phyloP scores from a whole-genome alignment of 2,797 vertebrate genomes.

The Pipistrellus pipistrellus region DNA sequence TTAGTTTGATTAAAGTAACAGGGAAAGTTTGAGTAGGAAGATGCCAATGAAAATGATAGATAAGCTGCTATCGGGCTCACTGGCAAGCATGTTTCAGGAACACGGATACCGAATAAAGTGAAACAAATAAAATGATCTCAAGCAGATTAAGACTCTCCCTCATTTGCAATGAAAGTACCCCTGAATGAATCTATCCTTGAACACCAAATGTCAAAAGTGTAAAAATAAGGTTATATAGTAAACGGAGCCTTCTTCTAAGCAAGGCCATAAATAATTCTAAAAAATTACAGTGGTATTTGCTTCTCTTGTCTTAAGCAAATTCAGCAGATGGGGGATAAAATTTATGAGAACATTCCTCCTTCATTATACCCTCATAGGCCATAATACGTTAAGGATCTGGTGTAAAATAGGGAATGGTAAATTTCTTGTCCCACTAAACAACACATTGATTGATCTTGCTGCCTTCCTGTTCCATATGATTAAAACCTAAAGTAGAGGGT shows the following conservation, averaged over 20 bases:
- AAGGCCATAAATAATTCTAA: neutral
- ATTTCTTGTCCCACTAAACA: neutral
- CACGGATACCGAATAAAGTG: neutral
- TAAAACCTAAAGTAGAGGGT: neutral
- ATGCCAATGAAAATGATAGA: slow-evolving; percentile 31
- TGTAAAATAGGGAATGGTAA: neutral
- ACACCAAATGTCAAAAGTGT: slow-evolving; percentile 1
- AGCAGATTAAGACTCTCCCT: neutral
- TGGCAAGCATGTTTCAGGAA: neutral
- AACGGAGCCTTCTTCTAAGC: neutral
- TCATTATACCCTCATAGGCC: neutral
- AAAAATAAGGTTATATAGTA: neutral
- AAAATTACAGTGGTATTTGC: neutral
- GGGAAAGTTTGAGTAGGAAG: slow-evolving; percentile 48
- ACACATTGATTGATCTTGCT: neutral
- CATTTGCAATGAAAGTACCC: neutral
- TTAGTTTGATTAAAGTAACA: slow-evolving; percentile 69
- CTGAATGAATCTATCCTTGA: neutral
- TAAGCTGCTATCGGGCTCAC: neutral
- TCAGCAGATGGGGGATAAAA: neutral
- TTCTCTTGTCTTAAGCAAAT: neutral
- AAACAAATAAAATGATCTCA: slow-evolving; percentile 6
- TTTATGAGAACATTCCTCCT: neutral
- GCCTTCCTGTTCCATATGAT: neutral
- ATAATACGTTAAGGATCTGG: neutral